Evolutionary conservation across 1,140 invertebrate genomes (phyloP).

Genomic region (Trachymyrmex septentrionalis): DNA sequence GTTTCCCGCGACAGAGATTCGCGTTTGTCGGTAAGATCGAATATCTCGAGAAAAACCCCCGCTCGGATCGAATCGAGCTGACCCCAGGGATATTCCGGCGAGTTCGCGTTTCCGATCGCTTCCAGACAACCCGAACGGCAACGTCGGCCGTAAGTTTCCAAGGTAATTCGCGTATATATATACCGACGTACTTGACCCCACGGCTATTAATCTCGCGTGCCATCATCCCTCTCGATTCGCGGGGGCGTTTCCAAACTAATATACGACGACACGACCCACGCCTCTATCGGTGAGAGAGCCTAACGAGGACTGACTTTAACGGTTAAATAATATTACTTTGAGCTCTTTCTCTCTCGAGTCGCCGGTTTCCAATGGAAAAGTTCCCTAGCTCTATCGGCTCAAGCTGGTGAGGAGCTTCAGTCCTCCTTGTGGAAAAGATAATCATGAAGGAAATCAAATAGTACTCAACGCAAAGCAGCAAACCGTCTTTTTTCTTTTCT

Average conservation of each 20-base stretch:
- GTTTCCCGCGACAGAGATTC: neutral
- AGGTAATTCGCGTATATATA: constrained; percentile 68
- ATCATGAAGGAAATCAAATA: constrained; percentile 4
- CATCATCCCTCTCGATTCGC: constrained; percentile 74
- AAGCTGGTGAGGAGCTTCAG: neutral
- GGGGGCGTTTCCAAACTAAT: constrained; percentile 81
- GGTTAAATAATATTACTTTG: constrained; percentile 82
- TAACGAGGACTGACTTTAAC: constrained; percentile 83
- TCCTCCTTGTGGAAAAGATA: neutral
- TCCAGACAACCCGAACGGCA: constrained; percentile 31
- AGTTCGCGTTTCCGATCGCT: constrained; percentile 66
- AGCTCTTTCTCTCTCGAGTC: constrained; percentile 63
- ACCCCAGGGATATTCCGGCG: constrained; percentile 28
- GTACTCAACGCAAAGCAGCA: neutral
- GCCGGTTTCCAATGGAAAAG: constrained; percentile 32
- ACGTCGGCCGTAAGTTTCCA: constrained; percentile 67
- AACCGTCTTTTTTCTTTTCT: neutral
- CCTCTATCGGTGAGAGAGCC: constrained; percentile 79
- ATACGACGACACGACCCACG: constrained; percentile 83
- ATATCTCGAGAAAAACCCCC: constrained; percentile 25
- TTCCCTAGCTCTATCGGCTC: neutral
- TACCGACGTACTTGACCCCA: constrained; percentile 75
- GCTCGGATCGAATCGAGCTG: constrained; percentile 48
- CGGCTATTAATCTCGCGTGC: constrained; percentile 78
- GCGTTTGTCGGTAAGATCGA: constrained; percentile 9